Evolutionary conservation across 2,113 vertebrate genomes (phyloP).

Genomic region (Halcyon senegalensis): DNA sequence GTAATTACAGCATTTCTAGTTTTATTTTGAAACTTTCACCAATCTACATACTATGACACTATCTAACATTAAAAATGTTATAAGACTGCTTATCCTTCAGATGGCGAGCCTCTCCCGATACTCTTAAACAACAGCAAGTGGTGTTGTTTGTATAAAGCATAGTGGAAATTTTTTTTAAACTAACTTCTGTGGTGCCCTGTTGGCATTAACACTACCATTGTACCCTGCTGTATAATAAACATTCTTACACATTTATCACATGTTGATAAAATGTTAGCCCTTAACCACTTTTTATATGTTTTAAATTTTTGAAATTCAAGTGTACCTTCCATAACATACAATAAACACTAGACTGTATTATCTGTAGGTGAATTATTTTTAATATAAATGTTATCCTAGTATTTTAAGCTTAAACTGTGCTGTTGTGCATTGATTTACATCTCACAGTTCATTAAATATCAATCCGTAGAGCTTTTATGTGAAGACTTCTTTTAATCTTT

Average conservation of each 20-base stretch:
- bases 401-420: constrained; percentile 42
- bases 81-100: constrained; percentile 65
- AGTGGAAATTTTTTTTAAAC: constrained; percentile 85
- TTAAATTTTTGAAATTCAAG: constrained; percentile 90
- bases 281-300: constrained; percentile 94
- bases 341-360: constrained; percentile 89
- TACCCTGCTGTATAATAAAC: constrained; percentile 86
- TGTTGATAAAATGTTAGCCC: constrained; percentile 88
- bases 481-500: constrained; percentile 42
- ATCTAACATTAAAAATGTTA: constrained; percentile 76
- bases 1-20: constrained; percentile 84
- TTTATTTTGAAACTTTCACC: constrained; percentile 86
- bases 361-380: constrained; percentile 70
- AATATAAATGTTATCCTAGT: constrained; percentile 55
- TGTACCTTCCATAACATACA: constrained; percentile 93
- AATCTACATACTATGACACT: constrained; percentile 79
- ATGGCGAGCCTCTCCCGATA: constrained; percentile 68
- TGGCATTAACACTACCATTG: constrained; percentile 85
- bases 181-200: constrained; percentile 82
- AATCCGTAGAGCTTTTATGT: constrained; percentile 34
- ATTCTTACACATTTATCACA: constrained; percentile 86
- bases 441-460: constrained; percentile 56
- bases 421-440: constrained; percentile 45
- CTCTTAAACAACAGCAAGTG: constrained; percentile 81
- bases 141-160: constrained; percentile 91